A percentile compares a stretch with the other conserved stretches of the same genome.
Evolutionary conservation across 2,797 vertebrate genomes (phyloP).

Genomic region (Chaunax sp.): DNA sequence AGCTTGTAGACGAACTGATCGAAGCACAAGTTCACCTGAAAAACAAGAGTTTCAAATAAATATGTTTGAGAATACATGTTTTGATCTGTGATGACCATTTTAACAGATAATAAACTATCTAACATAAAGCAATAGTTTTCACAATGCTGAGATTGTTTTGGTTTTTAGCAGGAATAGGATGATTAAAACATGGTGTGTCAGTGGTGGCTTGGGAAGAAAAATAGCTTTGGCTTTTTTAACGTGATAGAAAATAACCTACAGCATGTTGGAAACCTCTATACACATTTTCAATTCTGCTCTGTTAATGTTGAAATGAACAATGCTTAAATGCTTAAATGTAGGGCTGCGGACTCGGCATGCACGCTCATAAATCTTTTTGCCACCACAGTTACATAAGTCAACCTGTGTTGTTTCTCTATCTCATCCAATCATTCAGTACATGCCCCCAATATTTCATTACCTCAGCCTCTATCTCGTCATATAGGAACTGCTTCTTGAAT

Average conservation of each 20-base stretch:
- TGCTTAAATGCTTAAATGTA: too few relatives aligned
- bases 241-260: background rate
- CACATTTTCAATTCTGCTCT: background rate
- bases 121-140: too few relatives aligned
- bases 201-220: too few relatives aligned
- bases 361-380: background rate
- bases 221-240: too few relatives aligned
- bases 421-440: background rate
- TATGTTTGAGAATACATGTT: background rate
- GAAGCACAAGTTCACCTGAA: constrained; percentile 96
- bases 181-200: background rate
- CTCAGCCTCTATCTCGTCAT: constrained; percentile 99
- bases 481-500: constrained; percentile 99
- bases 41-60: background rate
- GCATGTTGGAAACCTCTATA: background rate
- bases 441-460: constrained; percentile 71
- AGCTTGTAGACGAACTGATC: constrained; percentile 99
- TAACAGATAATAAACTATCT: background rate
- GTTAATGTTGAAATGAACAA: background rate
- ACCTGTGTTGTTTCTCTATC: background rate
- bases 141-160: too few relatives aligned
- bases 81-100: background rate
- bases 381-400: background rate
- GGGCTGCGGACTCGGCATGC: too few relatives aligned
- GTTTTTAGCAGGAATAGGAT: background rate